Evolutionary conservation across 2,797 vertebrate genomes (phyloP).

Genomic region (Acanthopagrus latus): DNA sequence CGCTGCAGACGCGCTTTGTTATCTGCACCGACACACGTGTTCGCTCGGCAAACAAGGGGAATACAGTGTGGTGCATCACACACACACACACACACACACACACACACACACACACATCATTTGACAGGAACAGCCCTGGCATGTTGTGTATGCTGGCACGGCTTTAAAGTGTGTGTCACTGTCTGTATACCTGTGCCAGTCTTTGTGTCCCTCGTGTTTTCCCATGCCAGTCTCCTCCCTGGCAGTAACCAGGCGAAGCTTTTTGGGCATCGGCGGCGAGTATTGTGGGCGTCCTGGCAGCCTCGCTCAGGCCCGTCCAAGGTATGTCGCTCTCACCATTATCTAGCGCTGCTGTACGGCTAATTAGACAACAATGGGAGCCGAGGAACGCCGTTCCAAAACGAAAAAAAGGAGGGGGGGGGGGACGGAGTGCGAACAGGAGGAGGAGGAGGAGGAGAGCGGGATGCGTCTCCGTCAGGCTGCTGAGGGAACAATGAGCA

Average conservation of each 20-base stretch:
- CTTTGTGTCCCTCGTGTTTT: conserved; percentile 49
- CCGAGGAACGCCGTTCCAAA: conserved; percentile 20
- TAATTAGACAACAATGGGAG: conserved; percentile 74
- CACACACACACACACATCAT: conserved; percentile 45
- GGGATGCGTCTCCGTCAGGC: conserved; percentile 43
- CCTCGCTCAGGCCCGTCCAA: conserved; percentile 40
- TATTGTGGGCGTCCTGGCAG: conserved; percentile 69
- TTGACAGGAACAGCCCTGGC: conserved; percentile 61
- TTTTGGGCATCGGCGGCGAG: conserved; percentile 38
- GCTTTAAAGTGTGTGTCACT: conserved; percentile 69
- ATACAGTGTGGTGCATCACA: conserved; percentile 15
- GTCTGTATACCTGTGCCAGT: conserved; percentile 72
- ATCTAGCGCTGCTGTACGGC: conserved; percentile 52
- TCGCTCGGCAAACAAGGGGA: conserved; percentile 33
- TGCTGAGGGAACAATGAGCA: conserved; percentile 53
- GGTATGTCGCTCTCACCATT: conserved; percentile 49
- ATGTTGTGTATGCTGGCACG: conserved; percentile 57
- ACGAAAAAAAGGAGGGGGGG: conserved; percentile 1
- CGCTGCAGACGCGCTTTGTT: conserved; percentile 50
- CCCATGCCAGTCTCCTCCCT: conserved; percentile 61
- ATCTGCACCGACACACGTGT: conserved; percentile 61
- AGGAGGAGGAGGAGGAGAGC: conserved; percentile 34
- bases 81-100: conserved; percentile 24
- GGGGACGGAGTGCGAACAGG: conserved; percentile 44
- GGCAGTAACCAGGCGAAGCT: conserved; percentile 55